phyloP scores from a whole-genome alignment of 1,140 invertebrate species.

The Brachionus plicatilis region DNA sequence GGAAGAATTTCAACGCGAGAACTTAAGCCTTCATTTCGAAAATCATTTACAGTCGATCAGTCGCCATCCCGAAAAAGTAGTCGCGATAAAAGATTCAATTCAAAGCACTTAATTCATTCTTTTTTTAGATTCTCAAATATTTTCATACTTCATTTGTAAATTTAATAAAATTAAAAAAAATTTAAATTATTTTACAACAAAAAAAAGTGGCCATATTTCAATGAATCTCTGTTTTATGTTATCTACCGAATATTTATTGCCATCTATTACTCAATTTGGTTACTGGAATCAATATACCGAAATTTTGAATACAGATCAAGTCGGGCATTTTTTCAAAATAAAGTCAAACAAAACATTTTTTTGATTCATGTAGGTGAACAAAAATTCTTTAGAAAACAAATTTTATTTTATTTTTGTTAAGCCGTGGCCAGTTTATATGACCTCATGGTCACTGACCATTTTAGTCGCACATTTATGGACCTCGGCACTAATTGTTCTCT shows the following conservation, averaged over 20 bases:
- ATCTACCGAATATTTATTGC: slow-evolving; percentile 23
- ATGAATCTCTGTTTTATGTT: not conserved
- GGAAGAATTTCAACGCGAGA: not conserved
- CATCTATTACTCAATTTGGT: slow-evolving; percentile 20
- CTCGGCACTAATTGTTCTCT: slow-evolving; percentile 4
- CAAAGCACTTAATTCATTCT: not conserved
- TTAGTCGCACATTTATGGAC: slow-evolving; percentile 6
- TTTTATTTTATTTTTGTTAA: not conserved
- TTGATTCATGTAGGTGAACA: not conserved
- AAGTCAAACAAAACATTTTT: not conserved
- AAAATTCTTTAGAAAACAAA: not conserved
- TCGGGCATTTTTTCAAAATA: not conserved
- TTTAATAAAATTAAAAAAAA: not conserved
- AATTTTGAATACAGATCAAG: not conserved
- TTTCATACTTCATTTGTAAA: slow-evolving; percentile 35
- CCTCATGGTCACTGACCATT: slow-evolving; percentile 14
- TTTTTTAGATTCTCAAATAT: not conserved
- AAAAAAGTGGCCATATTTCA: not conserved
- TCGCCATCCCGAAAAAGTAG: not conserved
- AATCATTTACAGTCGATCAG: not conserved
- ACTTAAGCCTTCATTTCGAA: slow-evolving; percentile 20
- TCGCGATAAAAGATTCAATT: not conserved
- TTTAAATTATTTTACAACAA: not conserved
- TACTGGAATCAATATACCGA: not conserved
- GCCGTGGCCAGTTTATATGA: slow-evolving; percentile 35